phyloP scores from a whole-genome alignment of 2,797 vertebrate genomes.

The Coracias cyanogaster region DNA sequence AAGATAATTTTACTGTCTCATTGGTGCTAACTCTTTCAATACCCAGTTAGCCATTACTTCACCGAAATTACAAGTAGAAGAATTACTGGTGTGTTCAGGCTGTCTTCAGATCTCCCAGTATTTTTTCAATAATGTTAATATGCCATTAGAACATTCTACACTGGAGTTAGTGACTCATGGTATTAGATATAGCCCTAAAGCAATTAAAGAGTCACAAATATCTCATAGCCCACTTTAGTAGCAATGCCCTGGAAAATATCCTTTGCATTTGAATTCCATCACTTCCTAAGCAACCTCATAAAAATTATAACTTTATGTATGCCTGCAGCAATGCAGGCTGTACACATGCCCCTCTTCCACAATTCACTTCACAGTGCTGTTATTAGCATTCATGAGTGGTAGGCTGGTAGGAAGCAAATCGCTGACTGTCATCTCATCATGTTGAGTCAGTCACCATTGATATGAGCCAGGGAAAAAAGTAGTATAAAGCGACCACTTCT shows the following conservation, averaged over 20 bases:
- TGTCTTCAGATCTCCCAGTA: not conserved
- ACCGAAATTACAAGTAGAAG: not conserved
- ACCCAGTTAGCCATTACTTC: not conserved
- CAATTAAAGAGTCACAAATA: not conserved
- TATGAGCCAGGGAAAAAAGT: not conserved
- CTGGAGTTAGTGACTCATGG: not conserved
- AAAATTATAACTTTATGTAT: not conserved
- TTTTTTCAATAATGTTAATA: conserved; percentile 16
- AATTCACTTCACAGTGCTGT: not conserved
- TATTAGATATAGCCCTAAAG: not conserved
- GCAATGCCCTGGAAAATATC: not conserved
- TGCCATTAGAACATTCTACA: not conserved
- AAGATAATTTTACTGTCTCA: not conserved
- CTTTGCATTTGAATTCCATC: not conserved
- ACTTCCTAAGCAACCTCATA: not conserved
- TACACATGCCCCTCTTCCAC: not conserved
- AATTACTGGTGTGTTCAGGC: not conserved
- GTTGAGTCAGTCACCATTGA: not conserved
- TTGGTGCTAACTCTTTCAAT: not conserved
- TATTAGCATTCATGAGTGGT: not conserved
- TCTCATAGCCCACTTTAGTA: not conserved
- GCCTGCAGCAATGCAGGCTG: not conserved
- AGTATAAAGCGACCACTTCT: not conserved
- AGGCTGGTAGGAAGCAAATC: not conserved
- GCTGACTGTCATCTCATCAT: not conserved